Evolutionary conservation across 2,797 vertebrate genomes (phyloP), one percentile per base, ranked within the genome.

Genomic region (Podarcis siculus): DNA sequence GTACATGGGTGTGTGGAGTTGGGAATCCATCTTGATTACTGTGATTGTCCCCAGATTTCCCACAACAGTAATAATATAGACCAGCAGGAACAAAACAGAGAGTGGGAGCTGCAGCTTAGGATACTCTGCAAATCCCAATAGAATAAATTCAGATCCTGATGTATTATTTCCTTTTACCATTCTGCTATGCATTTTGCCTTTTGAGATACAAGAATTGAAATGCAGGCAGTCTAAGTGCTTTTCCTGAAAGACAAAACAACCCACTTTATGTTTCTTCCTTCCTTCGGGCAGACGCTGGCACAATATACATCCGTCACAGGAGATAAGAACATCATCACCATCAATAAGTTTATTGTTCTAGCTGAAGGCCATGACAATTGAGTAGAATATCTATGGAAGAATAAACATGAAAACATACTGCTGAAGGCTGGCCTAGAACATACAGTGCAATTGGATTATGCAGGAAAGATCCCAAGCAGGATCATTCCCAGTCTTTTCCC

Each of bases 1-100:
- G 86, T 89, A 92, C 90, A 82, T 89, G 37, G 85, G 89, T 0
- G n/a, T 83, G 1, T 81, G 90, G 58, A 93, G 90, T 2, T 89
- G 85, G 42, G 85, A 13, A 37, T 87, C 6, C 0, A 81, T 39
- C 19, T 8, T 42, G 35, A 90, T 84, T 32, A 78, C 9, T 2
- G 67, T 12, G 3, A 87, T 66, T 64, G 90, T 79, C 8, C 89
- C 42, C 27, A 90, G 45, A 82, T 93, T 90, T 39, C 76, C 87
- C n/a, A 82, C 27, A n/a, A 82, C 1, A 0, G 69, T 82, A 42
- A 69, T 19, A 23, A 71, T 17, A 32, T 87, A 90, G 55, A 71
- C 3, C 6, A 89, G 32, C 64, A 93, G 55, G 76, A 90, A 90
- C 55, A 93, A 4, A 19, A 67, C 42, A 9, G 89, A 91, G 64